These are phyloP conservation scores for Carterocephalus palaemon DNA, from an alignment of 2,888 invertebrate genomes.

Conservation along the genomic window DNA sequence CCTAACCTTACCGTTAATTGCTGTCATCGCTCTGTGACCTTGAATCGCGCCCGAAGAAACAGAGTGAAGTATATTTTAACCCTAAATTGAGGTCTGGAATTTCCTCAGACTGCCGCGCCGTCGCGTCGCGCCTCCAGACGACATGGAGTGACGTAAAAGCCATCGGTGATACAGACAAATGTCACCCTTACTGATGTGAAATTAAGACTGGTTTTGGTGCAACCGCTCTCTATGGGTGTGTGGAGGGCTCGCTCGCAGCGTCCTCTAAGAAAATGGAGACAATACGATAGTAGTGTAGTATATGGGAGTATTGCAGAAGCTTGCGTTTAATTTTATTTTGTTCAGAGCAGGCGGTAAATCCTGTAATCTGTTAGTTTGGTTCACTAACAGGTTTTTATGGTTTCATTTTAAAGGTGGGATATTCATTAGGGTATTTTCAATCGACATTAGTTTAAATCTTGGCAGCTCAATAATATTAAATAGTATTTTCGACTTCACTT, in stretches of 20 bases:
- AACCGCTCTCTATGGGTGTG: slow-evolving; percentile 48
- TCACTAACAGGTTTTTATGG: no score
- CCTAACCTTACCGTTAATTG: no score
- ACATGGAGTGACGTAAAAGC: slow-evolving; percentile 35
- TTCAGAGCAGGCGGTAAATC: not conserved
- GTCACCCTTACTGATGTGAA: slow-evolving; percentile 14
- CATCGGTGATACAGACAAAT: slow-evolving; percentile 5
- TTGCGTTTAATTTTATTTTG: slow-evolving; percentile 15
- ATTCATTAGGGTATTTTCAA: no score
- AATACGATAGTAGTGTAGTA: slow-evolving; percentile 69
- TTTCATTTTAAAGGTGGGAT: no score
- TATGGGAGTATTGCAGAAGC: slow-evolving; percentile 38
- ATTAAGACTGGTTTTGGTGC: slow-evolving; percentile 33
- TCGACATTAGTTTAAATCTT: no score
- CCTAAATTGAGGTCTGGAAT: slow-evolving; percentile 61
- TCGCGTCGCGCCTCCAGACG: slow-evolving; percentile 47
- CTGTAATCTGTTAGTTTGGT: no score
- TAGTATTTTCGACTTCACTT: no score
- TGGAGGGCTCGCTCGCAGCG: slow-evolving; percentile 61
- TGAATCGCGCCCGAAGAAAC: slow-evolving; percentile 44
- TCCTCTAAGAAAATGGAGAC: slow-evolving; percentile 74
- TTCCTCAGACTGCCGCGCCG: slow-evolving; percentile 60
- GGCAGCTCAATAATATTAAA: no score
- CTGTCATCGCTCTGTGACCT: slow-evolving; percentile 48
- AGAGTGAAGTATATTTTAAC: slow-evolving; percentile 62